A percentile compares a stretch with the other conserved stretches of the same genome.
Evolutionary conservation across 1,140 invertebrate species (phyloP).

Genomic region (Drosophila willistoni): DNA sequence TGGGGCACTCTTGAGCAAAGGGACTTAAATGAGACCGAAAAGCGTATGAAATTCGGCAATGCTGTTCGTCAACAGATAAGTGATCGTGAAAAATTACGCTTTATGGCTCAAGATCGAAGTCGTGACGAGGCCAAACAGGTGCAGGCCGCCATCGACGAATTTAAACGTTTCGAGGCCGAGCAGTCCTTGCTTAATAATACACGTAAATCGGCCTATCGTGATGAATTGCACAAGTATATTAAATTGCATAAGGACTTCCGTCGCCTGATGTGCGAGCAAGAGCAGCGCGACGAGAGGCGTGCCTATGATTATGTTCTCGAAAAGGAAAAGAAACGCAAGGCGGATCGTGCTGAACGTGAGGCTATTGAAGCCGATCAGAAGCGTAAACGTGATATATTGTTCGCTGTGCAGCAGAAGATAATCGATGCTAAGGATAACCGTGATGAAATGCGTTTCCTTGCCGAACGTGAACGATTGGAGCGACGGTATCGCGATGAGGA

Average conservation of each 20-base stretch:
- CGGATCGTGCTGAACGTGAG: slow-evolving; percentile 43
- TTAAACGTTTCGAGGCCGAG: slow-evolving; percentile 48
- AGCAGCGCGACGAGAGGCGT: slow-evolving; percentile 54
- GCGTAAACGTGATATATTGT: slow-evolving; percentile 50
- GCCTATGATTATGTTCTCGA: slow-evolving; percentile 52
- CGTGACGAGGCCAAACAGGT: slow-evolving; percentile 47
- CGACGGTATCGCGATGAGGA: slow-evolving; percentile 62
- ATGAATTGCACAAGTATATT: slow-evolving; percentile 56
- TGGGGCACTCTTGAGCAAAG: slow-evolving; percentile 52
- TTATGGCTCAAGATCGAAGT: slow-evolving; percentile 56
- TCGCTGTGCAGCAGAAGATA: slow-evolving; percentile 58
- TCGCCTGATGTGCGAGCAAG: slow-evolving; percentile 62
- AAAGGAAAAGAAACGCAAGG: slow-evolving; percentile 46
- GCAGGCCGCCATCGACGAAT: slow-evolving; percentile 45
- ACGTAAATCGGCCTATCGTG: slow-evolving; percentile 49
- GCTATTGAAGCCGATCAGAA: slow-evolving; percentile 48
- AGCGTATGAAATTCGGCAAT: slow-evolving; percentile 46
- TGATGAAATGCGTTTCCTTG: slow-evolving; percentile 67
- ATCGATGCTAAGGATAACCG: slow-evolving; percentile 63
- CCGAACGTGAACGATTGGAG: slow-evolving; percentile 62
- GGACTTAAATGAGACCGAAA: slow-evolving; percentile 38
- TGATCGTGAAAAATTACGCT: slow-evolving; percentile 52
- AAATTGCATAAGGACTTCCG: slow-evolving; percentile 50
- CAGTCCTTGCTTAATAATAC: neutral
- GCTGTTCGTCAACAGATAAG: slow-evolving; percentile 64